Evolutionary conservation across 2,888 invertebrate genomes (phyloP).

Genomic region (Patella depressa): DNA sequence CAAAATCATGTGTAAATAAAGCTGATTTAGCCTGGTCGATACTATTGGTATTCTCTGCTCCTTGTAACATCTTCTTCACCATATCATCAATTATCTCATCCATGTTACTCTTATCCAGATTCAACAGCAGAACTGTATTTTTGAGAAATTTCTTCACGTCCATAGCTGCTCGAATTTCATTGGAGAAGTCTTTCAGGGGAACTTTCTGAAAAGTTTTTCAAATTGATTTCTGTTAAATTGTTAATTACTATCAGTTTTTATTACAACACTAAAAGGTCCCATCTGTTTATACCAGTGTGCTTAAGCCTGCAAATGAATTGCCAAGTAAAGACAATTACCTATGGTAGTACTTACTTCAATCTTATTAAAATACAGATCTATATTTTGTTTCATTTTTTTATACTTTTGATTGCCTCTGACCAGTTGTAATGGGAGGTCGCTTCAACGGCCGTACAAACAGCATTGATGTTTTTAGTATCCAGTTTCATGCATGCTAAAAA

Average conservation of each 20-base stretch:
- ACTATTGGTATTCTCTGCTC: constrained; percentile 41
- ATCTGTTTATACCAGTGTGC: no score
- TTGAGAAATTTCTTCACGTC: constrained; percentile 76
- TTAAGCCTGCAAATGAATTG: no score
- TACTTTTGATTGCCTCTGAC: no score
- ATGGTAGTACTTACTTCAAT: no score
- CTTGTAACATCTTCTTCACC: constrained; percentile 64
- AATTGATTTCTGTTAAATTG: neutral
- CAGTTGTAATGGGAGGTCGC: no score
- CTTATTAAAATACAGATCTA: no score
- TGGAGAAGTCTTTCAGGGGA: constrained; percentile 76
- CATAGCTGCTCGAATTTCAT: constrained; percentile 75
- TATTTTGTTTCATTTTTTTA: no score
- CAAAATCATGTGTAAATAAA: constrained; percentile 71
- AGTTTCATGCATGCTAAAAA: no score
- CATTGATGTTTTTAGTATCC: no score
- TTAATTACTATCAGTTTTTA: neutral
- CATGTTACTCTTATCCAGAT: constrained; percentile 74
- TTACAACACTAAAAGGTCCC: no score
- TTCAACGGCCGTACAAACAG: no score
- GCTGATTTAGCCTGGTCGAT: constrained; percentile 70
- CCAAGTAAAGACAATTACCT: no score
- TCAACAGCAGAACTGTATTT: constrained; percentile 75
- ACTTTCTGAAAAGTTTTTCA: constrained; percentile 71
- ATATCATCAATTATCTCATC: constrained; percentile 75